Evolutionary conservation across 2,888 invertebrate genomes (phyloP).

Genomic region (Heteropelma amictum): DNA sequence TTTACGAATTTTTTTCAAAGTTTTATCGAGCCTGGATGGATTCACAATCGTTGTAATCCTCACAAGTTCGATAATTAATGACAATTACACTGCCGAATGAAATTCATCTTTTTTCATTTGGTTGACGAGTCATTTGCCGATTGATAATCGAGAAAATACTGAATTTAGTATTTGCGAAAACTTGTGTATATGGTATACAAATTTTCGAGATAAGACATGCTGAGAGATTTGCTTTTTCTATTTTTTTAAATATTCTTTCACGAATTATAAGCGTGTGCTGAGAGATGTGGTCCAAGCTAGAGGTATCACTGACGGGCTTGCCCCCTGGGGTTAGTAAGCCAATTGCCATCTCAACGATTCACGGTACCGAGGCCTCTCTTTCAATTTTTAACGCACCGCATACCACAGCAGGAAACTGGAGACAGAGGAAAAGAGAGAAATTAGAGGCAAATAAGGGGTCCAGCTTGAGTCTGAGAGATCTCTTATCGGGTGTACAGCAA

Average conservation of each 20-base stretch:
- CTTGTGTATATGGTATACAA: not conserved
- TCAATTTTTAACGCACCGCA: slow-evolving; percentile 5
- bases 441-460: slow-evolving; percentile 12
- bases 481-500: no score
- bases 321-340: slow-evolving; percentile 55
- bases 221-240: no score
- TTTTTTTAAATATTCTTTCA: no score
- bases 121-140: not conserved
- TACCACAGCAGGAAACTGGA: not conserved
- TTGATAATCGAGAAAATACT: not conserved
- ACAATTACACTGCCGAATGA: not conserved
- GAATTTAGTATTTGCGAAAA: not conserved
- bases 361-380: slow-evolving; percentile 32
- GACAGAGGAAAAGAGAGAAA: not conserved
- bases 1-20: not conserved
- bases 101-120: not conserved
- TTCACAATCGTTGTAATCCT: not conserved
- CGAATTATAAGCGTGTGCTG: no score
- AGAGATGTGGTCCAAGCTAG: slow-evolving; percentile 1
- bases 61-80: no score
- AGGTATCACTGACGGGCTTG: slow-evolving; percentile 46
- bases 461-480: slow-evolving; percentile 14
- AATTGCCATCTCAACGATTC: slow-evolving; percentile 38
- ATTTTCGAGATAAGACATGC: not conserved
- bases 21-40: not conserved